Percentiles rank a stretch among this genome's conserved stretches.
These are phyloP conservation scores for Bovichtus variegatus DNA, from an alignment of 2,797 vertebrate species.

Conservation along the genomic window DNA sequence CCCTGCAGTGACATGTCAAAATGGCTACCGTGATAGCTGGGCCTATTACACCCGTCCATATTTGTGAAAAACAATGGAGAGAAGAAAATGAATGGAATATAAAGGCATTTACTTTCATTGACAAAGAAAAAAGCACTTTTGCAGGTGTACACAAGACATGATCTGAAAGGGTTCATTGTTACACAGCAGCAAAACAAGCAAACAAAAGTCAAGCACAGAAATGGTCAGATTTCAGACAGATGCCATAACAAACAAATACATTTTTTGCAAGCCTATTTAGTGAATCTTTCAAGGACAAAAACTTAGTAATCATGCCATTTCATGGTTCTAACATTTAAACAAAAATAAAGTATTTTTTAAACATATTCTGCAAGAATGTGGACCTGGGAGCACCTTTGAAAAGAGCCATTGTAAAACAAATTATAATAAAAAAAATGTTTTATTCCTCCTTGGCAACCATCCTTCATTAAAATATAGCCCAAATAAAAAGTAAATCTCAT, in stretches of 20 bases:
- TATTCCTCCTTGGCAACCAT: conserved; percentile 53
- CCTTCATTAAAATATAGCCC: conserved; percentile 43
- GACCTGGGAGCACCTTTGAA: conserved; percentile 52
- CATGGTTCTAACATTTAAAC: conserved; percentile 52
- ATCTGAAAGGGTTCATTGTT: conserved; percentile 52
- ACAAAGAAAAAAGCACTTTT: conserved; percentile 69
- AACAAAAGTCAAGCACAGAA: conserved; percentile 63
- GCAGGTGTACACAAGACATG: conserved; percentile 61
- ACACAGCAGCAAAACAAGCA: conserved; percentile 60
- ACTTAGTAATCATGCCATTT: conserved; percentile 61
- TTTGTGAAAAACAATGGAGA: conserved; percentile 8
- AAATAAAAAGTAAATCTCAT: conserved; percentile 57
- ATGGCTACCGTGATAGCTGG: no score
- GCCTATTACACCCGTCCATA: no score
- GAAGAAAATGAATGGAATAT: conserved; percentile 46
- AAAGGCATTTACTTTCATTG: conserved; percentile 79
- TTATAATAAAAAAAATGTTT: background rate
- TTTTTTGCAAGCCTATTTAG: conserved; percentile 44
- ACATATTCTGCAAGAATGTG: conserved; percentile 33
- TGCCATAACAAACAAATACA: conserved; percentile 59
- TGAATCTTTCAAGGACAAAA: conserved; percentile 56
- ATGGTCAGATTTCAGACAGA: conserved; percentile 51
- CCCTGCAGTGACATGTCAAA: no score
- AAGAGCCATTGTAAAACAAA: conserved; percentile 21
- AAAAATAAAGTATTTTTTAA: conserved; percentile 55